phyloP scores from a whole-genome alignment of 1,140 invertebrate species.

The Ips typographus region DNA sequence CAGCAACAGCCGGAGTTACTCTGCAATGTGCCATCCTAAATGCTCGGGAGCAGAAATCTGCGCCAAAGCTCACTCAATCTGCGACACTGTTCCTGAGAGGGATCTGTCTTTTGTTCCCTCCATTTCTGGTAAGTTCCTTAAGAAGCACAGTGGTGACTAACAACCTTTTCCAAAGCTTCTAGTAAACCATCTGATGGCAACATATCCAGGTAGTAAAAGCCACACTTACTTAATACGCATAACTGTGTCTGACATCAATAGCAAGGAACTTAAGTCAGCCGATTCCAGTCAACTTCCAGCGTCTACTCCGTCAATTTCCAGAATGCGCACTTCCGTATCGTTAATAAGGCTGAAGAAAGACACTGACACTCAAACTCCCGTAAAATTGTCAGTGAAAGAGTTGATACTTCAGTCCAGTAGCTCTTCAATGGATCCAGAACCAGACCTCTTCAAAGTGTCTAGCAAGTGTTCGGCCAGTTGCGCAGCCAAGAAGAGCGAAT shows the following conservation, averaged over 20 bases:
- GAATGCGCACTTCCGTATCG: not conserved
- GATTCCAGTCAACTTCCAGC: not conserved
- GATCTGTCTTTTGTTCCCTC: constrained; percentile 4
- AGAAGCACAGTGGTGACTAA: not conserved
- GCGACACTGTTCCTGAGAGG: constrained; percentile 10
- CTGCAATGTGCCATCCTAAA: too few relatives aligned
- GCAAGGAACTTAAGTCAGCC: too few relatives aligned
- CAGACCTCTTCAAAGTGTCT: too few relatives aligned
- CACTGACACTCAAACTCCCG: not conserved
- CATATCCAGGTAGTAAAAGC: not conserved
- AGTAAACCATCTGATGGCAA: not conserved
- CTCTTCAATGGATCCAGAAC: not conserved
- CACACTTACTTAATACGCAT: not conserved
- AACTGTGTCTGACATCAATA: not conserved
- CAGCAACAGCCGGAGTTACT: not conserved
- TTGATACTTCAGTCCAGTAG: not conserved
- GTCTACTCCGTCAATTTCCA: not conserved
- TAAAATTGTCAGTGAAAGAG: not conserved
- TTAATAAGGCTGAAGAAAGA: not conserved
- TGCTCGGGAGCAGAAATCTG: not conserved
- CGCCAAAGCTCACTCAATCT: not conserved
- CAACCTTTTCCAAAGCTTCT: not conserved
- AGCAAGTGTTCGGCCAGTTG: constrained; percentile 3
- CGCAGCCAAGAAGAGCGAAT: not conserved
- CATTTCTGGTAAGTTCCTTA: not conserved